Evolutionary conservation across 2,888 invertebrate genomes (phyloP), one percentile per base, ranked within the genome.

Genomic region (Melipona beecheii): DNA sequence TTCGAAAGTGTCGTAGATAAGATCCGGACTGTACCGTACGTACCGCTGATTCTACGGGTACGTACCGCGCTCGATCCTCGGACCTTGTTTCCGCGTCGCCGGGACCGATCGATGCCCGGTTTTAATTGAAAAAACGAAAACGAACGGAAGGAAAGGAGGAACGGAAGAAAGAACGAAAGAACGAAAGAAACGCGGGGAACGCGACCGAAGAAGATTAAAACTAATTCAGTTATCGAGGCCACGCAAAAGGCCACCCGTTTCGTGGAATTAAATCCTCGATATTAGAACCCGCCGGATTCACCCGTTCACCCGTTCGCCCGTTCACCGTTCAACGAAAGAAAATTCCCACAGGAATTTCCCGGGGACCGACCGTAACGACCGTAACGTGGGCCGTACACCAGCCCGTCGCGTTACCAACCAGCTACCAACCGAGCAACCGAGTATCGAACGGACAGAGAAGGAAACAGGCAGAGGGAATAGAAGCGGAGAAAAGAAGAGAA

Each of bases 311-410:
- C n/a, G 1, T 27, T 27, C 27, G 1, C 27, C 27, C 27, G 27
- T 27, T 27, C 27, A 27, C 52, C 66, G 76, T 76, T 70, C 76
- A 52, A 49, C 50, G 75, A 71, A 75, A 54, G 75, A 60, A 66
- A 81, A 83, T 83, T 83, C 82, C 71, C 71, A 43, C 36, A 75
- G 70, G 66, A 58, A n/a, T n/a, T n/a, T 27, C n/a, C 50, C 15
- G 2, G 24, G 36, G 27, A 36, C 60, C 43, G 50, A 81, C 74
- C 69, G 73, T 19, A 50, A 58, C 19, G 66, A 73, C 27, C 1
- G 19, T n/a, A n/a, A n/a, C n/a, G n/a, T 58, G 27, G 21, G 24
- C 1, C 27, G 1, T 5, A n/a, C 27, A 70, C 36, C 70, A 52
- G 60, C 60, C 70, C 24, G 62, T 9, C 56, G 21, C 27, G 54